Evolutionary conservation across 2,888 invertebrate genomes (phyloP).

Genomic region (Tachystola acroxantha): DNA sequence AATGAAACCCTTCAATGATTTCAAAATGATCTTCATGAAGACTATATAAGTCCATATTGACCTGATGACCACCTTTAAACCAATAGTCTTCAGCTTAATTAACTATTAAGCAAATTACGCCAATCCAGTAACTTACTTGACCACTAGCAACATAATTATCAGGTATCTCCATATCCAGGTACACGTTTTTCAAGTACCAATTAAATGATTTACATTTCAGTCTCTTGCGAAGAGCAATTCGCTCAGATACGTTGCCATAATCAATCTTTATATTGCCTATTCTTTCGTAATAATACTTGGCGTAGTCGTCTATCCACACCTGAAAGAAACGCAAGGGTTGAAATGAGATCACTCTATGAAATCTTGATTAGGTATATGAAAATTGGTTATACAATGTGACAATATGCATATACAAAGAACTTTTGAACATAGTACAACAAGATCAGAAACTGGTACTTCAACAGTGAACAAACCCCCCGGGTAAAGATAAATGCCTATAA

Average conservation of each 20-base stretch:
- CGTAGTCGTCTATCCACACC: slow-evolving; percentile 97
- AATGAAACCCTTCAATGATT: too few species aligned
- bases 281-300: slow-evolving; percentile 97
- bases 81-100: too few species aligned
- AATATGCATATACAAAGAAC: too few species aligned
- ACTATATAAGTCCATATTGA: too few species aligned
- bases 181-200: slow-evolving; percentile 97
- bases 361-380: neutral
- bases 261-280: slow-evolving; percentile 94
- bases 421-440: too few species aligned
- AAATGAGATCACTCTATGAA: neutral
- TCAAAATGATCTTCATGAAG: too few species aligned
- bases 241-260: slow-evolving; percentile 90
- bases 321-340: too few species aligned
- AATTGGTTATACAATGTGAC: neutral
- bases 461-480: too few species aligned
- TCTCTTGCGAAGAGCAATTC: slow-evolving; percentile 86
- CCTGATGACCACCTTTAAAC: too few species aligned
- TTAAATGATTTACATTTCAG: slow-evolving; percentile 95
- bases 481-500: too few species aligned
- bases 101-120: too few species aligned
- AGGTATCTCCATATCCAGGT: slow-evolving; percentile 97
- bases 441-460: too few species aligned
- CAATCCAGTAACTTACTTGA: slow-evolving; percentile 91
- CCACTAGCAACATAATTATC: slow-evolving; percentile 95